Evolutionary conservation across 2,113 vertebrate genomes (phyloP), one percentile per base, ranked within the genome.

Genomic region (Corvus moneduloides): DNA sequence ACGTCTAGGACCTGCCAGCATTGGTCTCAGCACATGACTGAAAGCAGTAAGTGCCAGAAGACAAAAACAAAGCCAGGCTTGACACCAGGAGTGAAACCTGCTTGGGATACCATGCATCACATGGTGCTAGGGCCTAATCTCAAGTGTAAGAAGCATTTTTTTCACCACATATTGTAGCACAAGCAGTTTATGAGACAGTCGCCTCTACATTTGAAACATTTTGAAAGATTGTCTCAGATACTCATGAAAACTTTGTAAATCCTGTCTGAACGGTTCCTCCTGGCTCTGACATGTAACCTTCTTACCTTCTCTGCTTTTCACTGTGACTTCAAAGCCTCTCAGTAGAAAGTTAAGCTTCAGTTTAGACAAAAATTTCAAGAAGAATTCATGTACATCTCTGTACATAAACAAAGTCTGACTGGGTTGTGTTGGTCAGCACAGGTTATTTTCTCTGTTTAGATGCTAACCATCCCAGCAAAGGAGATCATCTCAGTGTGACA

Each of bases 241-340:
- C 30, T 44, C 21, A 16, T 73, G 26, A 94, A 93, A 86, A 90
- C 44, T 87, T 84, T 32, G 64, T 61, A 75, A 78, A 68, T 59
- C 19, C 44, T 37, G 19, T 15, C 28, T 52, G 44, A 74, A 86
- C 0, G 9, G 77, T 77, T 49, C 20, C 43, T 73, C 39, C 22
- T 0, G 6, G n/a, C 52, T 88, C 39, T 69, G 72, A 88, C 26
- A 71, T 0, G 0, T n/a, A 88, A 74, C 44, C 49, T 10, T 78
- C 49, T 86, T 64, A 89, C 66, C 56, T 94, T 90, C 48, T 87
- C 16, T 90, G 56, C 88, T 95, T 86, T 95, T 68, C 76, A 54
- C 23, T 24, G 6, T 15, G 2, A 62, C n/a, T 80, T 61, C 49
- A 67, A 51, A 90, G 86, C 56, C 16, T 90, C 69, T 92, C 41